Evolutionary conservation across 2,888 invertebrate genomes (phyloP).

Genomic region (Mythimna albipuncta): DNA sequence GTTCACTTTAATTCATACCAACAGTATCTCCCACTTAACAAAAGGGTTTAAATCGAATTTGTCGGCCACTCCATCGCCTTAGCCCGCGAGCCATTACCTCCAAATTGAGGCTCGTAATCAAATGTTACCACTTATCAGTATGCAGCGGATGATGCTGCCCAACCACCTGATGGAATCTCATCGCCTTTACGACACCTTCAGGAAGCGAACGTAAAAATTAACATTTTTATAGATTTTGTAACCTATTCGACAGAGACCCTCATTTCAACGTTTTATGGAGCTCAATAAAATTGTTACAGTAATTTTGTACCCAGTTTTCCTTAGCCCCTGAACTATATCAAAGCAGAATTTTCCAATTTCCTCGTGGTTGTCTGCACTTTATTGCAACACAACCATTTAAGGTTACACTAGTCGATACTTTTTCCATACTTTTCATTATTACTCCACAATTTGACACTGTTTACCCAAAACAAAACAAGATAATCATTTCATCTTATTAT

Average conservation of each 20-base stretch:
- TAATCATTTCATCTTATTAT: too few relatives aligned
- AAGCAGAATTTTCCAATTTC: slow-evolving; percentile 20
- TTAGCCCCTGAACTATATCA: slow-evolving; percentile 8
- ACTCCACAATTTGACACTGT: too few relatives aligned
- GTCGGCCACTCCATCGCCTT: background rate
- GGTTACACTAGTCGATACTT: too few relatives aligned
- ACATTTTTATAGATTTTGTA: slow-evolving; percentile 52
- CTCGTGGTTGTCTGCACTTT: slow-evolving; percentile 24
- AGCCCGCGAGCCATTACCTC: background rate
- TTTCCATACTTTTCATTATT: too few relatives aligned
- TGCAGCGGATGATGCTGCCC: slow-evolving; percentile 27
- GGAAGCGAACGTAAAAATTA: slow-evolving; percentile 38
- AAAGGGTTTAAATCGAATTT: background rate
- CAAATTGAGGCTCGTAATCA: slow-evolving; percentile 15
- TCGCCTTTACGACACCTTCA: slow-evolving; percentile 36
- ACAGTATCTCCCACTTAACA: background rate
- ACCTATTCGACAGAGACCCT: slow-evolving; percentile 33
- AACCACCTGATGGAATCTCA: slow-evolving; percentile 40
- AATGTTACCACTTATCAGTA: slow-evolving; percentile 46
- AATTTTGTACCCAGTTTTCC: slow-evolving; percentile 13
- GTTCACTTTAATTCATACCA: background rate
- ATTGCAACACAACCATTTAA: slow-evolving; percentile 15
- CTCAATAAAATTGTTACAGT: slow-evolving; percentile 39
- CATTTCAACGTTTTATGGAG: slow-evolving; percentile 40
- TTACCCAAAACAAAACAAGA: too few relatives aligned